phyloP scores from a whole-genome alignment of 2,797 vertebrate genomes.

The Vespertilio murinus region DNA sequence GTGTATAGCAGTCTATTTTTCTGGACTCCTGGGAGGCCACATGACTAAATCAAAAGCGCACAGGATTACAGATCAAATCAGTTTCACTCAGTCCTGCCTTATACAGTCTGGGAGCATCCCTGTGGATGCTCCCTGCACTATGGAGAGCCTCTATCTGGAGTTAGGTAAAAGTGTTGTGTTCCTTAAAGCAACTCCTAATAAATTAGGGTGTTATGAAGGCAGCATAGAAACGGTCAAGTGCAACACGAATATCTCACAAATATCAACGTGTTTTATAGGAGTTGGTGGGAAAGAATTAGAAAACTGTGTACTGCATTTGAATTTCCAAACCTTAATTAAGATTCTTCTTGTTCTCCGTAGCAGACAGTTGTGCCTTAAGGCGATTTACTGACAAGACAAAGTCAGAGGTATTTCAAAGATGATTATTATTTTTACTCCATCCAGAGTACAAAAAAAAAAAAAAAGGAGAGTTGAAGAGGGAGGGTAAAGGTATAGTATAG shows the following conservation, averaged over 20 bases:
- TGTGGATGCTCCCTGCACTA: not conserved
- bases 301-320: not conserved
- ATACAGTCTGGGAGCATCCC: not conserved
- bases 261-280: not conserved
- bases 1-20: not conserved
- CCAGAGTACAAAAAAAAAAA: not conserved
- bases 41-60: not conserved
- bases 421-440: not conserved
- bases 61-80: not conserved
- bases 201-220: not conserved
- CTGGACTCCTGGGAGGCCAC: not conserved
- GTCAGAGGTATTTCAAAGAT: conserved; percentile 11
- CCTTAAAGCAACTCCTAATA: not conserved
- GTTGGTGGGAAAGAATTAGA: conserved; percentile 30
- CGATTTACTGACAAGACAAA: not conserved
- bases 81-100: not conserved
- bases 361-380: not conserved
- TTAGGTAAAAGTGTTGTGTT: not conserved
- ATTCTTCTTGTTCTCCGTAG: not conserved
- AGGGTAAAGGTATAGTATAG: not conserved
- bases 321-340: conserved; percentile 34
- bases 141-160: not conserved
- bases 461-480: not conserved
- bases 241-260: conserved; percentile 9
- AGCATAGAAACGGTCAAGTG: not conserved